Evolutionary conservation across 2,113 vertebrate genomes (phyloP), one percentile per base, ranked within the genome.

Genomic region (Pachyramphus minor): DNA sequence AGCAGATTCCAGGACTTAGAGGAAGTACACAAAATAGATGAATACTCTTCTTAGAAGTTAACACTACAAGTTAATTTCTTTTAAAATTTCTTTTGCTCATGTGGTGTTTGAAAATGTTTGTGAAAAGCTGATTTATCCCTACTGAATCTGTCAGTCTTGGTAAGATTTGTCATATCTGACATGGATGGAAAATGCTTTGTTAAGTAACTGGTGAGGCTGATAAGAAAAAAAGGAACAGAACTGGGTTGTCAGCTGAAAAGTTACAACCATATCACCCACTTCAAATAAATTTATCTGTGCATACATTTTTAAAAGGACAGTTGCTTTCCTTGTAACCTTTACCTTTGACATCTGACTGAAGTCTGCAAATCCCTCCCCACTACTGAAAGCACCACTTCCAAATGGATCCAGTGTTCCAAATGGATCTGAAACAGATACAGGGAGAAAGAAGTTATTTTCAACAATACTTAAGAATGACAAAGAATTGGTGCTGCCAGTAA

Each of bases 281-380:
- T 66, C 18, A 37, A 72, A 55, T 14, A 78, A 45, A 25, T 6
- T 49, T 25, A 39, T 14, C 66, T 47, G 19, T 30, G 37, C 28
- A 42, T 9, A 16, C 3, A 17, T 68, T 90, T 59, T 78, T 7
- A 33, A 81, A 81, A 91, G 64, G 31, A 30, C 7, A 22, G 42
- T 5, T 79, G 69, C 41, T 86, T 90, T 49, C 16, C 18, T 69
- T 71, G 35, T 56, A 52, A 86, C 31, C 35, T 93, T 98, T 98
- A 99, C 98, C 98, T 99, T 99, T 37, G 99, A 98, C 99, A 99
- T 99, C 94, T 99, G 99, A 97, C 99, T 99, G 98, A 99, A 99
- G 97, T 99, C 99, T 49, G 99, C 99, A 94, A 99, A 99, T 49
- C 99, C 99, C 92, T 98, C 98, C 77, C 97, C 97, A 73, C 98